phyloP scores from a whole-genome alignment of 2,113 vertebrate genomes.

The Amphiprion ocellaris region DNA sequence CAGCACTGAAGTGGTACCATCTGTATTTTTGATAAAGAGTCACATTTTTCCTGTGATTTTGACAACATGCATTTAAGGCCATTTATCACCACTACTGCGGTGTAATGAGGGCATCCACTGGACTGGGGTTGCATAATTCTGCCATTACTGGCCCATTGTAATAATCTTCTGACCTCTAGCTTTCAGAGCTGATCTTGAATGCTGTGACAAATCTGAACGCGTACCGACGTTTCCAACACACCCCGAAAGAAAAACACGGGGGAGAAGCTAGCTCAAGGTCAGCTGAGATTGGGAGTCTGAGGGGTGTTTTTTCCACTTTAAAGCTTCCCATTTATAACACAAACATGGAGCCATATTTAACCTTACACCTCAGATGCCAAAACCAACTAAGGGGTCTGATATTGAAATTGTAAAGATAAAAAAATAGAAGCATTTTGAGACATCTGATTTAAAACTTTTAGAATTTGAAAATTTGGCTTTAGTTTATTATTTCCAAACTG shows the following conservation, averaged over 20 bases:
- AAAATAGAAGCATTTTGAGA: neutral
- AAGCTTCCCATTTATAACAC: slow-evolving; percentile 38
- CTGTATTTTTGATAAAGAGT: slow-evolving; percentile 80
- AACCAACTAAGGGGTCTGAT: neutral
- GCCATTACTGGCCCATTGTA: slow-evolving; percentile 83
- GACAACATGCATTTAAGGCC: slow-evolving; percentile 79
- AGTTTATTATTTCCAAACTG: neutral
- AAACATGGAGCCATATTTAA: slow-evolving; percentile 14
- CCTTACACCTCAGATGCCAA: neutral
- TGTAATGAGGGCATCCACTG: slow-evolving; percentile 81
- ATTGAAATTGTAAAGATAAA: neutral
- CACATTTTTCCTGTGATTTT: slow-evolving; percentile 78
- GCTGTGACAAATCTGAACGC: slow-evolving; percentile 76
- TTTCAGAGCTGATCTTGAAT: slow-evolving; percentile 81
- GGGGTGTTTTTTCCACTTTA: neutral
- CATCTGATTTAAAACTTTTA: no score
- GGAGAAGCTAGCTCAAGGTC: slow-evolving; percentile 69
- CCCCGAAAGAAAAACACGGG: slow-evolving; percentile 51
- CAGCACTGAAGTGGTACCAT: slow-evolving; percentile 69
- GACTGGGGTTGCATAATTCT: slow-evolving; percentile 83
- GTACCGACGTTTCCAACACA: slow-evolving; percentile 39
- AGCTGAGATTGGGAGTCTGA: slow-evolving; percentile 14
- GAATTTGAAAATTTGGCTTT: neutral
- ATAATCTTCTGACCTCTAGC: slow-evolving; percentile 85
- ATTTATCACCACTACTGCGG: slow-evolving; percentile 77